phyloP scores from a whole-genome alignment of 1,140 invertebrate species.

The Lasaia peninsularis region DNA sequence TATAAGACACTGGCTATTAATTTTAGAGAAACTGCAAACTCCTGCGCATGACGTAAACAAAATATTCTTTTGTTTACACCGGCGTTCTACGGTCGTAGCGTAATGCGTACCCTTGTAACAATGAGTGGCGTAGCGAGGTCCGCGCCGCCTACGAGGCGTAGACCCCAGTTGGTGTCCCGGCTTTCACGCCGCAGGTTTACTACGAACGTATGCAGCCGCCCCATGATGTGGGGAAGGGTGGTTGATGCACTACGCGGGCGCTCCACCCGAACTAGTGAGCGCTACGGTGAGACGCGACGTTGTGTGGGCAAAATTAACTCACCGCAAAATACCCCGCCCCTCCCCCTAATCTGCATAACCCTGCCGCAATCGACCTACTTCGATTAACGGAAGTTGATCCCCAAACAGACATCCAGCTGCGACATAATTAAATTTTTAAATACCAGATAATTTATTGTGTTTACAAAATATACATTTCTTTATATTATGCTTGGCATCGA shows the following conservation, averaged over 20 bases:
- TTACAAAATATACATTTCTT: too few species aligned
- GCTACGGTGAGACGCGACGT: conserved; percentile 58
- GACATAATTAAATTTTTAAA: conserved; percentile 13
- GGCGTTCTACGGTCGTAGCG: conserved; percentile 6
- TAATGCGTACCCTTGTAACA: conserved; percentile 89
- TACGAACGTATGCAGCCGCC: conserved; percentile 84
- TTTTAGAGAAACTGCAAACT: neutral
- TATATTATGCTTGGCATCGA: too few species aligned
- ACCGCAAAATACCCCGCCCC: conserved; percentile 49
- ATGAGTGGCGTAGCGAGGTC: conserved; percentile 93
- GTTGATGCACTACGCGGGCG: conserved; percentile 42
- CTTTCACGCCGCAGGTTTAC: conserved; percentile 87
- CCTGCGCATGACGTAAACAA: conserved; percentile 1
- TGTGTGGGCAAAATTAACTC: conserved; percentile 62
- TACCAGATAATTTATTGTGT: neutral
- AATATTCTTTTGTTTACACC: conserved; percentile 6
- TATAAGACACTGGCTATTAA: neutral
- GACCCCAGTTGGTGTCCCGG: conserved; percentile 90
- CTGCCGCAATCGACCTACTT: conserved; percentile 61
- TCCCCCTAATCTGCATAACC: conserved; percentile 54
- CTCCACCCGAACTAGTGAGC: conserved; percentile 45
- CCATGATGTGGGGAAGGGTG: conserved; percentile 51
- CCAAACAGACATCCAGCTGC: conserved; percentile 40
- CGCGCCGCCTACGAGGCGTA: conserved; percentile 92
- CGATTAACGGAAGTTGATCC: conserved; percentile 54